phyloP scores from a whole-genome alignment of 2,113 vertebrate genomes.

The Gambusia holbrooki region DNA sequence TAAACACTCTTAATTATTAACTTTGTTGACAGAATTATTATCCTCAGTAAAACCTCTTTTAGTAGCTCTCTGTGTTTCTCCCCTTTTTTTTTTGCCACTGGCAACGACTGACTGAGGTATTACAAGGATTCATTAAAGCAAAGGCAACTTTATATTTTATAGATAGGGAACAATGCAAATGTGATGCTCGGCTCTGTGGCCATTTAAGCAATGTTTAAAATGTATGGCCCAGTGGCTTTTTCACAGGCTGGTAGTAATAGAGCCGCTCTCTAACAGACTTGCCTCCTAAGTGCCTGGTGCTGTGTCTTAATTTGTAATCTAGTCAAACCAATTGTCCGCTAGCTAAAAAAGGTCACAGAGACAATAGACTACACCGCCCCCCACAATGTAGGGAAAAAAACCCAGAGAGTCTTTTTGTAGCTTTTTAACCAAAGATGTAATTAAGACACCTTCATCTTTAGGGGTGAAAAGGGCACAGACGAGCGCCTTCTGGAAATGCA shows the following conservation, averaged over 20 bases:
- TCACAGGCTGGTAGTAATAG: constrained; percentile 65
- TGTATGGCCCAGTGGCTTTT: constrained; percentile 63
- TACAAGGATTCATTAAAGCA: constrained; percentile 66
- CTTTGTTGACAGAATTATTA: constrained; percentile 76
- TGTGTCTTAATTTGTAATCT: constrained; percentile 80
- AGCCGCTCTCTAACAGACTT: constrained; percentile 71
- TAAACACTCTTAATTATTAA: constrained; percentile 81
- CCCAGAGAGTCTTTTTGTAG: constrained; percentile 68
- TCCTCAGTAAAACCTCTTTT: constrained; percentile 51
- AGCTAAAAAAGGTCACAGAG: constrained; percentile 76
- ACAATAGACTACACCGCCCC: constrained; percentile 76
- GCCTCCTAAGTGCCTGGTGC: constrained; percentile 73
- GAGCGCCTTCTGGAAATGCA: constrained; percentile 51
- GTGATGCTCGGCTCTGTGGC: constrained; percentile 52
- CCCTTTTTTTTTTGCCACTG: constrained; percentile 54
- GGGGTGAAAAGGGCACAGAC: constrained; percentile 69
- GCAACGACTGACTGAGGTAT: constrained; percentile 57
- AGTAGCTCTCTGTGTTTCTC: constrained; percentile 53
- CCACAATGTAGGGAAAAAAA: constrained; percentile 69
- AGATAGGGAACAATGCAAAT: constrained; percentile 55
- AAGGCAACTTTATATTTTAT: constrained; percentile 69
- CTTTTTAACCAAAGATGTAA: constrained; percentile 78
- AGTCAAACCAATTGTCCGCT: constrained; percentile 80
- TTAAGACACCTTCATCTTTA: constrained; percentile 76
- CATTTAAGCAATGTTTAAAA: constrained; percentile 63